Conservation (phyloP, 2,888 invertebrate genomes). For the Drosophila picticornis region DNA sequence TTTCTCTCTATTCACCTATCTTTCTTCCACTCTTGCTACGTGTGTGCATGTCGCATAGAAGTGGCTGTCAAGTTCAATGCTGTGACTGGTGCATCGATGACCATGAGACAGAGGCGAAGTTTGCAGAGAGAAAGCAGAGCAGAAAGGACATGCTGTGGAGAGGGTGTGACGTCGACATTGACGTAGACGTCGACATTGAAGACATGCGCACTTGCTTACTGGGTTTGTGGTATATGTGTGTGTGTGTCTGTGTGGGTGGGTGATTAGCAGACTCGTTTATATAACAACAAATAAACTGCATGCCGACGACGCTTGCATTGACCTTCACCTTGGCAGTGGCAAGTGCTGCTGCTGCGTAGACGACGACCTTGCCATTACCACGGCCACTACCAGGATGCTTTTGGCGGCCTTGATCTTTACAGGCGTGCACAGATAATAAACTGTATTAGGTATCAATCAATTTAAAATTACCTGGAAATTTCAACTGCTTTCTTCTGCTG, state of each 20-base stretch:
- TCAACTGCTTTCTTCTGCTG: background rate
- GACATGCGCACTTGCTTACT: constrained; percentile 69
- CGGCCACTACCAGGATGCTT: constrained; percentile 20
- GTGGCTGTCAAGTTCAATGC: constrained; percentile 74
- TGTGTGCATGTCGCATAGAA: constrained; percentile 41
- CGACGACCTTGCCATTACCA: constrained; percentile 42
- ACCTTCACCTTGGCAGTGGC: constrained; percentile 78
- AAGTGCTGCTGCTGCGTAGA: constrained; percentile 18
- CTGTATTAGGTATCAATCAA: constrained; percentile 19
- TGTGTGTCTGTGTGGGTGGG: constrained; percentile 18
- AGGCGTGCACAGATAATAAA: constrained; percentile 15
- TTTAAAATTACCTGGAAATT: constrained; percentile 47
- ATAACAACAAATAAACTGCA: constrained; percentile 74
- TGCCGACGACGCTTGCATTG: constrained; percentile 58
- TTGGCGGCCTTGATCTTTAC: constrained; percentile 68
- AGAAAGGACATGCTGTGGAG: constrained; percentile 53
- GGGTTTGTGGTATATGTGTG: constrained; percentile 40
- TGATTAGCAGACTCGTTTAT: constrained; percentile 54
- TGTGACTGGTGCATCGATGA: constrained; percentile 27
- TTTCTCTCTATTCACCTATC: background rate
- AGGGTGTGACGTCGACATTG: constrained; percentile 48
- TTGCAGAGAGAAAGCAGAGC: constrained; percentile 53
- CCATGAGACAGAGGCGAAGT: constrained; percentile 51
- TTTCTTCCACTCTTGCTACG: constrained; percentile 3
- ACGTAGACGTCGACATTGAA: constrained; percentile 8